phyloP scores from a whole-genome alignment of 2,797 vertebrate species.

The Danio jaintianensis region DNA sequence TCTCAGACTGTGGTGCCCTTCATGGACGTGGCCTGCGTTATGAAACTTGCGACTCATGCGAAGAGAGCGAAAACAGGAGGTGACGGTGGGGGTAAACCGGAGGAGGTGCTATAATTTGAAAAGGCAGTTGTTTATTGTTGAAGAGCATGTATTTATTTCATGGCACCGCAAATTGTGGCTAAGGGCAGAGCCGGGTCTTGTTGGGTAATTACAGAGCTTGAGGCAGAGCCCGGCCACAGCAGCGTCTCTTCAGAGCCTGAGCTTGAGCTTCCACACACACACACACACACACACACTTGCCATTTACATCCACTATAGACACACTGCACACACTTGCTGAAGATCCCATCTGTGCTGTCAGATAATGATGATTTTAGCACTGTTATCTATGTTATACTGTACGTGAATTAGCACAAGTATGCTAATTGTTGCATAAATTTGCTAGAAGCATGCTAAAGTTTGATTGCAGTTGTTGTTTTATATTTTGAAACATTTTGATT shows the following conservation, averaged over 20 bases:
- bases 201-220: slow-evolving; percentile 81
- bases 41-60: slow-evolving; percentile 31
- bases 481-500: not conserved
- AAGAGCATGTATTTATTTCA: slow-evolving; percentile 84
- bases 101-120: slow-evolving; percentile 79
- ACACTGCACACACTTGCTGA: slow-evolving; percentile 26
- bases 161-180: slow-evolving; percentile 82
- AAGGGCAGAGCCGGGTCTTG: slow-evolving; percentile 77
- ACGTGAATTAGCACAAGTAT: not conserved
- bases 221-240: slow-evolving; percentile 68
- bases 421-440: no score
- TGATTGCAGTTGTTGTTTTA: not conserved
- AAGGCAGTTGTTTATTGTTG: slow-evolving; percentile 85
- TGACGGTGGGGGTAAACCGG: slow-evolving; percentile 61
- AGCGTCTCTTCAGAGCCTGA: slow-evolving; percentile 64
- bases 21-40: slow-evolving; percentile 23
- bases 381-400: not conserved
- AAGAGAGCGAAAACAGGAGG: slow-evolving; percentile 48
- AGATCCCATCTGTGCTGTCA: slow-evolving; percentile 1
- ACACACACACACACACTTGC: slow-evolving; percentile 25
- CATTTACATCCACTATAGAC: slow-evolving; percentile 16
- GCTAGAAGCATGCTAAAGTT: not conserved
- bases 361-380: slow-evolving; percentile 14
- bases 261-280: slow-evolving; percentile 23
- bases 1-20: slow-evolving; percentile 10